Conservation (phyloP, 2,888 invertebrate species). For the Allolobophora icterica region DNA sequence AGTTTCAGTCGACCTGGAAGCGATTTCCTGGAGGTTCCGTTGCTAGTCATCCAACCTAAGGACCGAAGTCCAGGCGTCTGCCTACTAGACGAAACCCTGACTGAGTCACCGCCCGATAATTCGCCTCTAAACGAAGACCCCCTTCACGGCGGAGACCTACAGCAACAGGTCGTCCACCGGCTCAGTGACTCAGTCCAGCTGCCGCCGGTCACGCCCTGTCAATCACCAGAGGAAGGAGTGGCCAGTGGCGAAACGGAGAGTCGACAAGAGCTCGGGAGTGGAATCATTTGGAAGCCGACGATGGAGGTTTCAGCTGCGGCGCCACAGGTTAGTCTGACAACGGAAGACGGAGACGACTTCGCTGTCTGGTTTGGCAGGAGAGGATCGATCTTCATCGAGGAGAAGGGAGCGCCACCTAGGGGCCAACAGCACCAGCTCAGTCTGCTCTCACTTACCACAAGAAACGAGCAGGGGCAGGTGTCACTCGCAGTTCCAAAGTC, state of each 20-base stretch:
- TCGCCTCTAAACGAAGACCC: slow-evolving; percentile 24
- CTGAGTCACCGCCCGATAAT: background rate
- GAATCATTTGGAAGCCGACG: background rate
- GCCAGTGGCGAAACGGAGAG: background rate
- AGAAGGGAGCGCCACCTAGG: slow-evolving; percentile 29
- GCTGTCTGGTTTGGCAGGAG: slow-evolving; percentile 40
- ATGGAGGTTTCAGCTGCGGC: background rate
- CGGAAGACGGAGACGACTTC: slow-evolving; percentile 41
- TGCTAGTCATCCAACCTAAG: slow-evolving; percentile 14
- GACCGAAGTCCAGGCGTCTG: slow-evolving; percentile 28
- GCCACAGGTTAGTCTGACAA: slow-evolving; percentile 37
- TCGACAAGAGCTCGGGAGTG: background rate
- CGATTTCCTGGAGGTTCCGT: slow-evolving; percentile 38
- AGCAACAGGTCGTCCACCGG: slow-evolving; percentile 33
- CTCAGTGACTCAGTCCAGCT: slow-evolving; percentile 25
- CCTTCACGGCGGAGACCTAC: slow-evolving; percentile 28
- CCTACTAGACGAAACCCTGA: background rate
- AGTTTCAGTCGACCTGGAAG: slow-evolving; percentile 37
- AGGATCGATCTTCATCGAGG: slow-evolving; percentile 42
- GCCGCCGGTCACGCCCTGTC: slow-evolving; percentile 23
- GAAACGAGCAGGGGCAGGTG: slow-evolving; percentile 31
- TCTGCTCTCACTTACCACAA: background rate
- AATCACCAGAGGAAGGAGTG: slow-evolving; percentile 22
- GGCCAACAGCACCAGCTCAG: background rate
- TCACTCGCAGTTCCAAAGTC: slow-evolving; percentile 35